Evolutionary conservation across 2,888 invertebrate genomes (phyloP), one percentile per base, ranked within the genome.

Genomic region (Philereme transversata): DNA sequence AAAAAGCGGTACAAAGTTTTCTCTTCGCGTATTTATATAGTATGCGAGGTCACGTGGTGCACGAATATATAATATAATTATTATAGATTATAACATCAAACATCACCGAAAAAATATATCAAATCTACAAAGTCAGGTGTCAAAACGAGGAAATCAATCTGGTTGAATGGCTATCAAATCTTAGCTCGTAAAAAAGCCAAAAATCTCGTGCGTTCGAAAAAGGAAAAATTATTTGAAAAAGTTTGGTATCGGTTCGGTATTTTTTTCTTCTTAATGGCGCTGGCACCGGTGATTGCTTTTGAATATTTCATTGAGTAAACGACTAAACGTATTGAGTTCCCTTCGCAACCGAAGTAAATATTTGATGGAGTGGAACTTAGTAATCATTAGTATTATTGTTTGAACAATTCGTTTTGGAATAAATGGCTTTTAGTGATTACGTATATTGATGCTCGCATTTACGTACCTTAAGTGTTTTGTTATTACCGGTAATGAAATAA

Each of bases 281-380:
- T 79, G 74, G 75, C 76, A 75, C 73, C 76, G 76, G 72, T 81
- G 81, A 80, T 79, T 83, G 80, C 78, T 79, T 77, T 76, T 83
- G 79, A 82, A 84, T 81, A 81, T 82, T 83, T 81, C 74, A 83
- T 78, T 51, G 56, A 57, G 59, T 58, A 65, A 54, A 60, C 71
- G 73, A 67, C 74, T 75, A 75, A 76, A 79, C 72, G 72, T 75
- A 79, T 77, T 81, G 76, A 64, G 82, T 79, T 81, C 77, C 67
- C 73, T 65, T 73, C 77, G 75, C 75, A 79, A 76, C 70, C 67
- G 67, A 65, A 70, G 70, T 76, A 72, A 78, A 77, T 78, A 76
- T 76, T 75, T 73, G 69, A 75, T 76, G 66, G 64, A 58, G 62
- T 66, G 62, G 67, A 74, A 74, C 75, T 78, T 71, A 71, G 62